Base-by-base conservation (phyloP, 2,797 vertebrate genomes). In the Parambassis ranga region DNA sequence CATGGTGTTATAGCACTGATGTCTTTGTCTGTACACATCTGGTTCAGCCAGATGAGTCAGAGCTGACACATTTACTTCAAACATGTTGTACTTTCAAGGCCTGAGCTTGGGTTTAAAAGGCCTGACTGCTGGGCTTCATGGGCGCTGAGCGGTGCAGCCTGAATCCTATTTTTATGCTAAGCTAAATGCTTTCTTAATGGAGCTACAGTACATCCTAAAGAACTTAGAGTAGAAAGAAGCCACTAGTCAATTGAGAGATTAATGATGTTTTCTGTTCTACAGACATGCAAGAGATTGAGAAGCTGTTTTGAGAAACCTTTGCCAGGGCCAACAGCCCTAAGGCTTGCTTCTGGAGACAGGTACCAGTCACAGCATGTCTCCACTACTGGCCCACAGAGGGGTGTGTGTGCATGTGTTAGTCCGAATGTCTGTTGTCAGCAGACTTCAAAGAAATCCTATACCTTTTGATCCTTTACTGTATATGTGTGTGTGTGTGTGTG, bases 341-440 rank as follows among this genome's bases (percentile, higher is more conserved):
- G 68, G 81, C 58, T 42, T 63, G 61, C 28, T 43, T 61, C 55
- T 69, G 43, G 51, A 84, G 65, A 81, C 68, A 70, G 22, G 59
- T 63, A 83, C 84, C 83, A 82, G 89, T 82, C 75, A 22, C 68
- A 77, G 75, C 88, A 80, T 13, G 83, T 65, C 80, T 74, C 70
- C 0, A 11, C 50, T 55, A 56, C 71, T 65, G 68, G 56, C 41
- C 64, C 33, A 50, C 7, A 1, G 14, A 46, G 19, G 15, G 24
- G 53, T 57, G 67, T 52, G 58, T 37, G 51, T 65, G 49, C 33
- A 23, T 50, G 32, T 20, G 28, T 63, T n/a, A n/a, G n/a, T n/a
- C n/a, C n/a, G n/a, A n/a, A 37, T 16, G 58, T 49, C 46, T 42
- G 48, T 49, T 67, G 39, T 55, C 35, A 75, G 14, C 67, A 67